Conservation (phyloP, 2,797 vertebrate genomes). For the Oreochromis mossambicus region DNA sequence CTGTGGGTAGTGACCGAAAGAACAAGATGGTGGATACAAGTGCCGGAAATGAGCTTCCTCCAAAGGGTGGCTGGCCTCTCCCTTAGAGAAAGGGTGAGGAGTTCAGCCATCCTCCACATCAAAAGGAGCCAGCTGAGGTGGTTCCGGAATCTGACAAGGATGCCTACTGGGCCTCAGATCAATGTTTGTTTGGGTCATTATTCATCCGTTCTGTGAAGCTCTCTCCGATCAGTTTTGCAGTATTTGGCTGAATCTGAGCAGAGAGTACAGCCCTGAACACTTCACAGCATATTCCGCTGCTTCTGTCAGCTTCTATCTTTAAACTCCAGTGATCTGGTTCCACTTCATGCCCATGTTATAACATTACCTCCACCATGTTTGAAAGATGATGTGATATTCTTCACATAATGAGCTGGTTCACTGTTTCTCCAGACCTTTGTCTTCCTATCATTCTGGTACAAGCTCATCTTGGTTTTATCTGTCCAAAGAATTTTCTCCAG, state of each 20-base stretch:
- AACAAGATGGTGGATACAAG: background rate
- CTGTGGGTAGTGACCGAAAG: background rate
- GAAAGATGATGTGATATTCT: background rate
- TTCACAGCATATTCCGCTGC: background rate
- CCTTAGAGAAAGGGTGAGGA: background rate
- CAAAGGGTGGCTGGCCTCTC: background rate
- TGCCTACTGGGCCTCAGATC: background rate
- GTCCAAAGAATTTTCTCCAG: background rate
- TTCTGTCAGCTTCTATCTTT: background rate
- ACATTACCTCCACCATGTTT: background rate
- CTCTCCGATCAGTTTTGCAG: background rate
- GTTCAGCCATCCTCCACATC: background rate
- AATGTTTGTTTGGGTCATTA: background rate
- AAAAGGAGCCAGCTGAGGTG: background rate
- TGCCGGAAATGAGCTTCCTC: background rate
- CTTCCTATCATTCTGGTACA: background rate
- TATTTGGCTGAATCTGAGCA: background rate
- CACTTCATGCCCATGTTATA: background rate
- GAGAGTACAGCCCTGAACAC: background rate
- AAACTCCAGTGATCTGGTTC: background rate
- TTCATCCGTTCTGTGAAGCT: background rate
- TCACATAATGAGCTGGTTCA: background rate
- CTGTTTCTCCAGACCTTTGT: background rate
- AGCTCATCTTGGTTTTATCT: background rate
- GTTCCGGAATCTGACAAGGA: background rate